Evolutionary conservation across 1,140 invertebrate species (phyloP), one percentile per base, ranked within the genome.

Genomic region (Pseudoatta argentina): DNA sequence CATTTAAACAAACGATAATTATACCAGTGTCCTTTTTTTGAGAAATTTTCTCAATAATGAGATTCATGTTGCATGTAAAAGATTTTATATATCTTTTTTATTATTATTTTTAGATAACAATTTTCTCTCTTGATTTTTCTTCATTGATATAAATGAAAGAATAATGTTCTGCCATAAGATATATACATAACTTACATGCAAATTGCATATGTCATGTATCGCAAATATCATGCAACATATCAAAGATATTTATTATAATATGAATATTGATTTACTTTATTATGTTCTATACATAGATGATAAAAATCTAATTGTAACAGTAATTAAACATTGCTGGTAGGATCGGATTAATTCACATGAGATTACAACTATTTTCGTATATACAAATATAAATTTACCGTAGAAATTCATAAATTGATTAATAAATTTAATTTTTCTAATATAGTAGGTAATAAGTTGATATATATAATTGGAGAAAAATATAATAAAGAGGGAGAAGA

Each of bases 231-330:
- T 5, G 44, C 14, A 12, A 59, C 18, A 53, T 3, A 63, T 30
- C 44, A 69, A 18, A 69, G 21, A 71, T 71, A 34, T 57, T 71
- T 10, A 10, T 59, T 12, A 57, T n/a, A n/a, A n/a, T n/a, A n/a
- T 71, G 51, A 57, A 71, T 71, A 81, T 81, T 71, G 10, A 71
- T 57, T 39, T 57, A 14, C 39, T 34, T 34, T 71, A 71, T 57
- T 69, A 71, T 18, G 6, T 71, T 7, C 0, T 7, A 16, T 66
- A 24, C 21, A 30, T 27, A 78, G 8, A 51, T 39, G 27, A 48
- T 48, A 53, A 48, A 30, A 51, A 14, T 14, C 18, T 55, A 48
- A 81, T 57, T 14, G 21, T 71, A 81, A 57, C 34, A 21, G 66
- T 44, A 57, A 72, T 83, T 83, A 61, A 73, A 73, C 21, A 12